These are phyloP conservation scores for Balearica regulorum DNA, from an alignment of 2,797 vertebrate genomes.

Conservation along the genomic window DNA sequence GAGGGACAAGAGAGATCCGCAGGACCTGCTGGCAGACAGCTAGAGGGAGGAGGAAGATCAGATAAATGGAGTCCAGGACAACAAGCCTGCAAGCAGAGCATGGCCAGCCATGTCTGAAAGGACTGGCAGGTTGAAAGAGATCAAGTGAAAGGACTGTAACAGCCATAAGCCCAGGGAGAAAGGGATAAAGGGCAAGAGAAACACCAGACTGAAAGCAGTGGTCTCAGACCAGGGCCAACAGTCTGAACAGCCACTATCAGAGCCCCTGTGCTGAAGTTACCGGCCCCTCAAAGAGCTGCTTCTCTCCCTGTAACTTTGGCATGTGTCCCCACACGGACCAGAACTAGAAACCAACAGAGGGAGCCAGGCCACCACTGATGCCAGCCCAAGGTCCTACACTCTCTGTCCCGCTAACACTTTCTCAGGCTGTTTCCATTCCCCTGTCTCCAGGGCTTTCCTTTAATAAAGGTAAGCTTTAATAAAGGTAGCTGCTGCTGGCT, in stretches of 20 bases:
- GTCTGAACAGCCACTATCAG: background rate
- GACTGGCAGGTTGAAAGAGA: background rate
- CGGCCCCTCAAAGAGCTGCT: background rate
- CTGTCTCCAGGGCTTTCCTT: background rate
- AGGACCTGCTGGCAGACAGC: background rate
- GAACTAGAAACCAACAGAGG: conserved; percentile 7
- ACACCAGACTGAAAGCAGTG: background rate
- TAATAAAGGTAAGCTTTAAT: background rate
- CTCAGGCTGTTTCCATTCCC: background rate
- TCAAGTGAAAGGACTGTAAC: background rate
- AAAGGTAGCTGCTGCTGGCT: background rate
- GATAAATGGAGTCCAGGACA: background rate
- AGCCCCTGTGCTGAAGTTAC: background rate
- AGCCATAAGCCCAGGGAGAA: background rate
- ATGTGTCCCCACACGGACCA: background rate
- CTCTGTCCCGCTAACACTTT: background rate
- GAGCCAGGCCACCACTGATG: background rate
- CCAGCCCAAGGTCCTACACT: rapidly evolving
- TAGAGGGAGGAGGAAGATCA: background rate
- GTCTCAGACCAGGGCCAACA: background rate
- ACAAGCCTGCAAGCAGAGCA: background rate
- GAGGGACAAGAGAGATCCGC: background rate
- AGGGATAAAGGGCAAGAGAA: background rate
- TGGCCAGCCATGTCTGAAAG: background rate
- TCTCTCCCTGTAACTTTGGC: background rate